These are phyloP conservation scores for Bimastos eiseni DNA, from an alignment of 2,888 invertebrate species.

Conservation along the genomic window DNA sequence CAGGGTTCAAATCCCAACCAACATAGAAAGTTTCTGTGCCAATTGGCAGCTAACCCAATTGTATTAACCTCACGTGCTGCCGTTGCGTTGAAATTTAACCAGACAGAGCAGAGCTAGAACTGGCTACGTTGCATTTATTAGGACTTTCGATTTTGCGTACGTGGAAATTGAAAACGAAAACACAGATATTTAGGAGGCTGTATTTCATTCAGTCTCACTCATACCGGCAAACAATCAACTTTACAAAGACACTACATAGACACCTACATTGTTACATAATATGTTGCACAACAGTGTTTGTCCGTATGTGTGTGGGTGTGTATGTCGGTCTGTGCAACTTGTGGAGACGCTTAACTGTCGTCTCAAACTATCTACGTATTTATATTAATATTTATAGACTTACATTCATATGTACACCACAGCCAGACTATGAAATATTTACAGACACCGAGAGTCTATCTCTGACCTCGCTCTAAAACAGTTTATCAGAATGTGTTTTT, in stretches of 20 bases:
- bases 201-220: neutral
- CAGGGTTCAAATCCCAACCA: too few relatives aligned
- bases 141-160: too few relatives aligned
- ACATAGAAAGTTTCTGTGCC: too few relatives aligned
- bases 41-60: too few relatives aligned
- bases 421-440: neutral
- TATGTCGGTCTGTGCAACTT: neutral
- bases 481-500: neutral
- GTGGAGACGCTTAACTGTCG: neutral
- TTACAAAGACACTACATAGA: slow-evolving; percentile 6
- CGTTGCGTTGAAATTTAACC: too few relatives aligned
- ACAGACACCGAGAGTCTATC: neutral
- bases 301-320: neutral
- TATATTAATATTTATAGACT: neutral
- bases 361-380: slow-evolving; percentile 13
- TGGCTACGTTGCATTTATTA: too few relatives aligned
- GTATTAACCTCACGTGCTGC: too few relatives aligned
- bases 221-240: neutral
- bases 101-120: too few relatives aligned
- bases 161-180: neutral
- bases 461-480: neutral
- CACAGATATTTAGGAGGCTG: neutral
- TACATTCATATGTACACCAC: slow-evolving; percentile 1
- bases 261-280: neutral
- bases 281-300: neutral